Conservation (phyloP, 2,888 invertebrate genomes). For the Camponotus fellah region DNA sequence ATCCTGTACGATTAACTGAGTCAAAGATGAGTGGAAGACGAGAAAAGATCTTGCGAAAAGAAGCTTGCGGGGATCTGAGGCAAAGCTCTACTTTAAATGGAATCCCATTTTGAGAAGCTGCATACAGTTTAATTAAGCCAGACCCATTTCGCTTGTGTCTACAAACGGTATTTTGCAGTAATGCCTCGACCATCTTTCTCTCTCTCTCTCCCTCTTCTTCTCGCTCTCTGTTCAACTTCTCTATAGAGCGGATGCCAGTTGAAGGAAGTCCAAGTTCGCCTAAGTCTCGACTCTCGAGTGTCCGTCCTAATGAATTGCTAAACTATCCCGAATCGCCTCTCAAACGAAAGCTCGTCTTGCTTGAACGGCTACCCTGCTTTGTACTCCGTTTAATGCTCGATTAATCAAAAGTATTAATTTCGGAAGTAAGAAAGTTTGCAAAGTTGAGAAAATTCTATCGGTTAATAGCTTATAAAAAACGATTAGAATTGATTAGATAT, state of each 20-base stretch:
- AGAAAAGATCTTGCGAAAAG: conserved; percentile 1
- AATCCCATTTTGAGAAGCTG: conserved; percentile 51
- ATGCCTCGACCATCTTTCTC: conserved; percentile 46
- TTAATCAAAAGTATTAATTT: conserved; percentile 74
- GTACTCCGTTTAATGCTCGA: conserved; percentile 52
- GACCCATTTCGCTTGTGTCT: conserved; percentile 65
- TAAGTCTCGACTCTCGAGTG: conserved; percentile 67
- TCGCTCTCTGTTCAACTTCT: conserved; percentile 33
- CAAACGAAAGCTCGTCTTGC: conserved; percentile 50
- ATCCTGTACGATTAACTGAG: background rate
- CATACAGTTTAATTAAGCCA: conserved; percentile 71
- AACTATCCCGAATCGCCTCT: conserved; percentile 60
- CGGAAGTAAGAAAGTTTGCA: conserved; percentile 12
- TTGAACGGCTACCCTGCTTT: background rate
- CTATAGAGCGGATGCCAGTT: conserved; percentile 65
- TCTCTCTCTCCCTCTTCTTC: conserved; percentile 20
- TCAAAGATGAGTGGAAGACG: conserved; percentile 4
- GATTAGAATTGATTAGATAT: background rate
- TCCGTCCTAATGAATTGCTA: conserved; percentile 73
- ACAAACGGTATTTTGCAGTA: conserved; percentile 64
- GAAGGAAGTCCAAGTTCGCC: conserved; percentile 71
- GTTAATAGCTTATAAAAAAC: conserved; percentile 1
- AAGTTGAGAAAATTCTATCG: background rate
- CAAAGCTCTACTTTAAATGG: conserved; percentile 43
- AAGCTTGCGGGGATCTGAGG: conserved; percentile 14